Percentiles rank a stretch among this genome's conserved stretches.
These are phyloP conservation scores for Drosophila athabasca DNA, from an alignment of 1,140 invertebrate species.

Conservation along the genomic window DNA sequence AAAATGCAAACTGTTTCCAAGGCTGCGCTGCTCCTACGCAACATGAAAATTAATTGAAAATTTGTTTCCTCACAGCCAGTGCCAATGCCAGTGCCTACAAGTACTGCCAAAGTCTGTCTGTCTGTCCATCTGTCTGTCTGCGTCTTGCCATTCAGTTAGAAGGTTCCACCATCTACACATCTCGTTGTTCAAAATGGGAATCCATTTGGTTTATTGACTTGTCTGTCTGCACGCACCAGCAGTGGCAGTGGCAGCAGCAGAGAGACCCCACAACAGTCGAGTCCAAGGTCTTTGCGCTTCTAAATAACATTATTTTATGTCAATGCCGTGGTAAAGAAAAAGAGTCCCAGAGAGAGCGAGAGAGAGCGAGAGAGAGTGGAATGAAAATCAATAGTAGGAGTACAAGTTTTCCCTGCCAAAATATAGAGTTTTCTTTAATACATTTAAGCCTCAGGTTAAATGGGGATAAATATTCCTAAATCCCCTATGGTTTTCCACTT, in stretches of 20 bases:
- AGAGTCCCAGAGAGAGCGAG: slow-evolving; percentile 41
- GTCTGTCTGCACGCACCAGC: slow-evolving; percentile 67
- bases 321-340: slow-evolving; percentile 2
- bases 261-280: background rate
- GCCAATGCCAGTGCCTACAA: too few relatives aligned
- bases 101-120: background rate
- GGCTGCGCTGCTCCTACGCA: slow-evolving; percentile 11
- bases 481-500: background rate
- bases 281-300: slow-evolving; percentile 59
- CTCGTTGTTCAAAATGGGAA: slow-evolving; percentile 31
- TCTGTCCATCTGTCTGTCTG: background rate
- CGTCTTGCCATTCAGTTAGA: slow-evolving; percentile 18
- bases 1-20: slow-evolving; percentile 28
- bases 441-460: too few relatives aligned
- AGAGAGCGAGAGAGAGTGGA: slow-evolving; percentile 26
- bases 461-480: too few relatives aligned
- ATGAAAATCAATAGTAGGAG: too few relatives aligned
- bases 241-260: background rate
- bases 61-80: slow-evolving; percentile 29
- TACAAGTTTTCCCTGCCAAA: too few relatives aligned
- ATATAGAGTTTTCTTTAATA: too few relatives aligned
- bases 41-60: slow-evolving; percentile 77
- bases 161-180: too few relatives aligned
- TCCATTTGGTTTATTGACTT: slow-evolving; percentile 72
- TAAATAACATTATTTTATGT: slow-evolving; percentile 70